A percentile compares a stretch with the other conserved stretches of the same genome.
Evolutionary conservation across 1,140 invertebrate species (phyloP).

Genomic region (Xylocopa sonorina): DNA sequence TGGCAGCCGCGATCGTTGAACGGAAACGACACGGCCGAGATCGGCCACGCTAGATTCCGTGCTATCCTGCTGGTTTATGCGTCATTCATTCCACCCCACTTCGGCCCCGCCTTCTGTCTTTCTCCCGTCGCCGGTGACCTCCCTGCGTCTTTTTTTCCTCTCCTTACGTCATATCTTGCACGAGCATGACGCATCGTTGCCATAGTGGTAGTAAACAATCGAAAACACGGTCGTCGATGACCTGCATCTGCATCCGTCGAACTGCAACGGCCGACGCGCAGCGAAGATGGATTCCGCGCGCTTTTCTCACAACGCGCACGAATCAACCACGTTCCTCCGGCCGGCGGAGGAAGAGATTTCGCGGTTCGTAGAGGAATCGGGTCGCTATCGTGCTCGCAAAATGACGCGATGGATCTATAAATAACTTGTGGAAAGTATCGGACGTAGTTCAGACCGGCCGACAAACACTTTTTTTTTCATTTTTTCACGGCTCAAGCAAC

Average conservation of each 20-base stretch:
- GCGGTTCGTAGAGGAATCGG: constrained; percentile 24
- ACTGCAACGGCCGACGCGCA: neutral
- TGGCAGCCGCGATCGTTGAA: neutral
- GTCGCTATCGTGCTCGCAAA: neutral
- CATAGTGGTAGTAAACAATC: neutral
- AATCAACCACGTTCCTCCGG: no score
- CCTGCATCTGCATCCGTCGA: no score
- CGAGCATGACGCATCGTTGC: constrained; percentile 1
- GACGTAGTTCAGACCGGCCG: no score
- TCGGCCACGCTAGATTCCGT: constrained; percentile 1
- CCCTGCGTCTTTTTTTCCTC: neutral
- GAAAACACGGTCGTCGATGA: neutral
- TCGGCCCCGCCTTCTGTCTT: no score
- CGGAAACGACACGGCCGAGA: constrained; percentile 25
- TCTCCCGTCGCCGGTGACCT: neutral
- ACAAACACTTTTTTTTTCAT: neutral
- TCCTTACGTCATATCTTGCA: constrained; percentile 2
- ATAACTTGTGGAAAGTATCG: constrained; percentile 5
- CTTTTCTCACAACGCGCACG: neutral
- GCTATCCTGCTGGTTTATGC: constrained; percentile 30
- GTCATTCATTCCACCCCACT: constrained; percentile 22
- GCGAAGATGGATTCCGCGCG: neutral
- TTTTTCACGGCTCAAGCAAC: no score
- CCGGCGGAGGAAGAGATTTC: no score
- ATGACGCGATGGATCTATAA: neutral